These are phyloP conservation scores for Chelidonichthys spinosus DNA, from an alignment of 2,797 vertebrate species.

Conservation along the genomic window DNA sequence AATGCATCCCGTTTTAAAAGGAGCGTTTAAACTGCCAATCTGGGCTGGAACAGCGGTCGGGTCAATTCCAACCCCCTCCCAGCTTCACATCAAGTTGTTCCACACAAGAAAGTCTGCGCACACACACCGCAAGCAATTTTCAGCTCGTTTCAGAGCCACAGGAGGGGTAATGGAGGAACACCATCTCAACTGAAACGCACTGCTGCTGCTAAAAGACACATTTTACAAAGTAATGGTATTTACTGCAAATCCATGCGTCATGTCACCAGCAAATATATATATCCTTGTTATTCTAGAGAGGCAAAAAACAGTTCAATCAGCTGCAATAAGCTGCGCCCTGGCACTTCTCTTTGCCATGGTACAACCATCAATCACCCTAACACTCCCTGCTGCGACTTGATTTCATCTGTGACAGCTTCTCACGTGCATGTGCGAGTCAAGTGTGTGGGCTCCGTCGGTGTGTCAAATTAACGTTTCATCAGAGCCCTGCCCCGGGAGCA, in stretches of 20 bases:
- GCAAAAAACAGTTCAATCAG: slow-evolving; percentile 31
- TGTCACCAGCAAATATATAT: slow-evolving; percentile 22
- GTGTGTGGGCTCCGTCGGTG: slow-evolving; percentile 53
- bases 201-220: slow-evolving; percentile 5
- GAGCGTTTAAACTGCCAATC: slow-evolving; percentile 58
- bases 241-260: slow-evolving; percentile 28
- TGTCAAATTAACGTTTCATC: slow-evolving; percentile 70
- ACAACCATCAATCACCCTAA: slow-evolving; percentile 67
- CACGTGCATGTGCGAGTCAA: slow-evolving; percentile 45
- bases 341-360: slow-evolving; percentile 40
- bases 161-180: slow-evolving; percentile 26
- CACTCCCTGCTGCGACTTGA: slow-evolving; percentile 56
- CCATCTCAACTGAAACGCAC: slow-evolving; percentile 20
- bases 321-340: slow-evolving; percentile 53
- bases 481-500: slow-evolving; percentile 49
- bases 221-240: slow-evolving; percentile 10
- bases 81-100: slow-evolving; percentile 34
- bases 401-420: slow-evolving; percentile 74
- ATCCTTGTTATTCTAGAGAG: slow-evolving; percentile 4
- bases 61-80: slow-evolving; percentile 46
- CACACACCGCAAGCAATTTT: slow-evolving; percentile 48
- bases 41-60: slow-evolving; percentile 41
- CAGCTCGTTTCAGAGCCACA: slow-evolving; percentile 55
- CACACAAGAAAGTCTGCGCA: slow-evolving; percentile 17
- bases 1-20: slow-evolving; percentile 57